These are phyloP conservation scores for Ichneumoninae sp. DNA, from an alignment of 2,888 invertebrate species.

Conservation along the genomic window DNA sequence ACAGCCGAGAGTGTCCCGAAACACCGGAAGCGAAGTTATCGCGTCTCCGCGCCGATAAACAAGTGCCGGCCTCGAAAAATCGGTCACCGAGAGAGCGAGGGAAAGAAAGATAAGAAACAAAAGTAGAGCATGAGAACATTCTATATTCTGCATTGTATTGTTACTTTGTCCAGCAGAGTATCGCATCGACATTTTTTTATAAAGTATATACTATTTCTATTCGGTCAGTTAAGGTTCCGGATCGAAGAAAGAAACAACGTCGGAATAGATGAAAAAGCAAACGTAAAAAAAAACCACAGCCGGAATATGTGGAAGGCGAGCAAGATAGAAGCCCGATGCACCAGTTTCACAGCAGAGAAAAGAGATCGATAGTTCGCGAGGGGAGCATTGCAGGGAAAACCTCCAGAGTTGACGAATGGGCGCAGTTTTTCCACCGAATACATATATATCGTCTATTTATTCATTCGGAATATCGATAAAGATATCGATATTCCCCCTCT, in stretches of 20 bases:
- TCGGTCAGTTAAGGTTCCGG: not conserved
- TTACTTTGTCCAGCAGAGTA: not conserved
- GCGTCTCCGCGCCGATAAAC: conserved; percentile 62
- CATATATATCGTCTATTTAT: not conserved
- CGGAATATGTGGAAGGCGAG: conserved; percentile 32
- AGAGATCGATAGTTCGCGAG: conserved; percentile 62
- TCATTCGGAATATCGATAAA: not conserved
- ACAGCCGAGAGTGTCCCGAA: conserved; percentile 34
- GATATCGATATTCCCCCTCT: not conserved
- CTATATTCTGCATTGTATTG: conserved; percentile 24
- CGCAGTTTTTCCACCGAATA: conserved; percentile 42
- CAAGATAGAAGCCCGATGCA: conserved; percentile 60
- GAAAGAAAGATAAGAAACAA: not conserved
- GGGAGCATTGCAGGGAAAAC: conserved; percentile 55
- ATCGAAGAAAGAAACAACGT: conserved; percentile 1
- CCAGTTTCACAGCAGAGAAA: conserved; percentile 65
- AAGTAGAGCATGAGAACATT: conserved; percentile 8
- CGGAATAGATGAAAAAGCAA: not conserved
- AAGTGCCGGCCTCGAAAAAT: conserved; percentile 61
- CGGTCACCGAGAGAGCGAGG: conserved; percentile 47
- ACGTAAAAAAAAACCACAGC: conserved; percentile 1
- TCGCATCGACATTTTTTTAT: not conserved
- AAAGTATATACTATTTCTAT: not conserved
- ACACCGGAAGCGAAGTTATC: conserved; percentile 61
- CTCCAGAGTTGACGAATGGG: conserved; percentile 48